Percentiles rank a stretch among this genome's conserved stretches.
phyloP scores from a whole-genome alignment of 2,888 invertebrate genomes.

The Clepsis dumicolana region DNA sequence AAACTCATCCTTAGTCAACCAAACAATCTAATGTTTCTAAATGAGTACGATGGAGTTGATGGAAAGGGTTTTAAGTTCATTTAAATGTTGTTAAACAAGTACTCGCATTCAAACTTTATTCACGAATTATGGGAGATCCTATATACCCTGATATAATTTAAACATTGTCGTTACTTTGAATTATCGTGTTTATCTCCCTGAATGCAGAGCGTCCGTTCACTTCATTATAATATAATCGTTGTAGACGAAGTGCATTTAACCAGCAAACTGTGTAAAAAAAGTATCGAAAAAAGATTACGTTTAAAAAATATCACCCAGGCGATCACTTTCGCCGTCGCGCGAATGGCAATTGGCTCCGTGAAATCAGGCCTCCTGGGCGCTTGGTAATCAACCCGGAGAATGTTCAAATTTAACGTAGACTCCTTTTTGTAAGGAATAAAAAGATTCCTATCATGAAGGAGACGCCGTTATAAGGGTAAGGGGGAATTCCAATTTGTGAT shows the following conservation, averaged over 20 bases:
- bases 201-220: conserved; percentile 3
- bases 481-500: conserved; percentile 82
- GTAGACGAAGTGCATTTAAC: conserved; percentile 33
- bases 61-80: neutral
- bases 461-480: conserved; percentile 73
- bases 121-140: neutral
- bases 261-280: conserved; percentile 59
- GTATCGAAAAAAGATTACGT: conserved; percentile 85
- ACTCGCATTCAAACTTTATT: neutral
- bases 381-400: conserved; percentile 79
- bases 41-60: neutral
- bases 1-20: neutral
- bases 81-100: conserved; percentile 5
- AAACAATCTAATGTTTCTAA: conserved; percentile 2
- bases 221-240: conserved; percentile 20
- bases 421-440: conserved; percentile 79
- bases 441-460: conserved; percentile 80
- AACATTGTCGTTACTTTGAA: neutral
- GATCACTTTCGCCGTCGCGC: conserved; percentile 81
- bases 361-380: conserved; percentile 82
- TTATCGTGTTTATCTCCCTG: conserved; percentile 3
- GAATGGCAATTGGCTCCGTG: conserved; percentile 79
- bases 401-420: conserved; percentile 77
- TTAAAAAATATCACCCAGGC: conserved; percentile 85
- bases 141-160: conserved; percentile 6